These are phyloP conservation scores for Caenorhabditis brenneri DNA, from an alignment of 1,140 invertebrate species.

Conservation along the genomic window DNA sequence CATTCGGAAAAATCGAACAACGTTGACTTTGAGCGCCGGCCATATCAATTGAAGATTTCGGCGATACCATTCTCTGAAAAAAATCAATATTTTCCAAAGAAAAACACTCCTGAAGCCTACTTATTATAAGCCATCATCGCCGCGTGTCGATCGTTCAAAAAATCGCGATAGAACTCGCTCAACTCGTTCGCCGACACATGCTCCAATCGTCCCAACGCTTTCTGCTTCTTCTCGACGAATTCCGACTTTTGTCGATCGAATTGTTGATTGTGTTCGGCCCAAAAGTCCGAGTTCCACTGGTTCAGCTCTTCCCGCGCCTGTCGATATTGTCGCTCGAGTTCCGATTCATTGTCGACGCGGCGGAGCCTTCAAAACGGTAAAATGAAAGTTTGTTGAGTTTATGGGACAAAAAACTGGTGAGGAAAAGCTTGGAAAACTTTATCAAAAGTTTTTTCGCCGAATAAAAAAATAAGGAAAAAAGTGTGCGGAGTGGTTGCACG, in stretches of 20 bases:
- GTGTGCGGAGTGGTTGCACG: not conserved
- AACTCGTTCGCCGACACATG: constrained; percentile 65
- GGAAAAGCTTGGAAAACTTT: not conserved
- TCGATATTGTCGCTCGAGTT: constrained; percentile 59
- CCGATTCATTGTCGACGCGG: constrained; percentile 62
- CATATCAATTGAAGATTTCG: constrained; percentile 64
- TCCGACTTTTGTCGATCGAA: constrained; percentile 61
- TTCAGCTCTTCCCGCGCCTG: constrained; percentile 62
- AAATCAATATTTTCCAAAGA: not conserved
- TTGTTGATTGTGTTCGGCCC: constrained; percentile 61
- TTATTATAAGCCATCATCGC: constrained; percentile 61
- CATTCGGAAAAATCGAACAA: constrained; percentile 58
- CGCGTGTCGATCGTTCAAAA: constrained; percentile 59
- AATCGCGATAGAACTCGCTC: constrained; percentile 63
- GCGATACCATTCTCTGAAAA: constrained; percentile 67
- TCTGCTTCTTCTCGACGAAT: constrained; percentile 63
- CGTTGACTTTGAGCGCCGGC: constrained; percentile 64
- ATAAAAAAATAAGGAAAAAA: not conserved
- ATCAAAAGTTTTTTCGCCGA: not conserved
- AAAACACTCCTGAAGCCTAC: constrained; percentile 45
- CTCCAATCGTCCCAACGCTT: constrained; percentile 59
- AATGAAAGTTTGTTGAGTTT: not conserved
- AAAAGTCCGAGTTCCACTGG: constrained; percentile 64
- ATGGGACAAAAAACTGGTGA: not conserved
- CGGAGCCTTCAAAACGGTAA: constrained; percentile 56